Evolutionary conservation across 1,140 invertebrate species (phyloP).

Genomic region (Bombyx mandarina): DNA sequence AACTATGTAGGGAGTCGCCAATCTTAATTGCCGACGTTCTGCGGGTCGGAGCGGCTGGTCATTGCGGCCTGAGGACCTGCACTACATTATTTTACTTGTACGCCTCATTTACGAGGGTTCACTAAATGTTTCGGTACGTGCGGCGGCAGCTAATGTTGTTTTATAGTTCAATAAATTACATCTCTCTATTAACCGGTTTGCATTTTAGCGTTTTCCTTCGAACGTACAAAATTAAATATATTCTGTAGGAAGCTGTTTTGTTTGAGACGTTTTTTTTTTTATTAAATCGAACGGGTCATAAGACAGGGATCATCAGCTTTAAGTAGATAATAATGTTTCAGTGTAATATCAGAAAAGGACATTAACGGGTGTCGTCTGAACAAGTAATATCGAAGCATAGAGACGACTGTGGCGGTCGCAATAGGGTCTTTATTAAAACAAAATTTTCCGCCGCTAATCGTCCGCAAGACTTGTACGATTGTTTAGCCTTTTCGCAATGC

Average conservation of each 20-base stretch:
- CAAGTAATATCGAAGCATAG: constrained; percentile 42
- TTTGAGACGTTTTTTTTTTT: too few relatives aligned
- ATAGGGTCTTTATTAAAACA: constrained; percentile 66
- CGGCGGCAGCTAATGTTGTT: constrained; percentile 27
- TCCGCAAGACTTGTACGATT: constrained; percentile 35
- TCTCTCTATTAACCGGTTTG: background rate
- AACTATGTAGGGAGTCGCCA: constrained; percentile 53
- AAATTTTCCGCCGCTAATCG: constrained; percentile 61
- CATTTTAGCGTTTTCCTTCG: background rate
- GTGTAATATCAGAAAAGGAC: constrained; percentile 55
- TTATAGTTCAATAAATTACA: background rate
- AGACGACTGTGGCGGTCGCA: constrained; percentile 54
- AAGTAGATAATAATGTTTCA: constrained; percentile 58
- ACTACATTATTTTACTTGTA: constrained; percentile 53
- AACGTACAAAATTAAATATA: too few relatives aligned
- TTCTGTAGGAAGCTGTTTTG: too few relatives aligned
- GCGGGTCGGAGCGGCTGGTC: constrained; percentile 26
- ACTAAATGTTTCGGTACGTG: constrained; percentile 35
- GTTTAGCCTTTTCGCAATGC: constrained; percentile 6
- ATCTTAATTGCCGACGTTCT: constrained; percentile 54
- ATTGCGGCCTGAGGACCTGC: constrained; percentile 38
- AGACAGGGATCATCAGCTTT: constrained; percentile 46
- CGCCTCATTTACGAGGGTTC: constrained; percentile 47
- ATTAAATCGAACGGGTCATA: constrained; percentile 1
- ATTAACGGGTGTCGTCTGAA: constrained; percentile 53